Evolutionary conservation across 2,888 invertebrate genomes (phyloP), one percentile per base, ranked within the genome.

Genomic region (Xestoiulus laeticollis): DNA sequence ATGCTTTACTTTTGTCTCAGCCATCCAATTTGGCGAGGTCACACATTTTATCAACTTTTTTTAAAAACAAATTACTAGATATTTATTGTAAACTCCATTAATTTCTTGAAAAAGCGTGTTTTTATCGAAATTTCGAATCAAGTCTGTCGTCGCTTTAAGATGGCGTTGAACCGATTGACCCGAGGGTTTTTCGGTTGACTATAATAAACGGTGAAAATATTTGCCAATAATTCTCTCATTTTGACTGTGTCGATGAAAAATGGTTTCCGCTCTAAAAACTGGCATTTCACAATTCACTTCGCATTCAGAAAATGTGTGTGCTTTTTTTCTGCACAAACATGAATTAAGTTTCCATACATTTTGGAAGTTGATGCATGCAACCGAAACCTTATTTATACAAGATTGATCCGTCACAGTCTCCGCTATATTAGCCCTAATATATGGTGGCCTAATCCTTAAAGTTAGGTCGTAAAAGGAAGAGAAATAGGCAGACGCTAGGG

Each of bases 171-270:
- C 2, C 53, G 53, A 59, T n/a, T 12, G 53, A n/a, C 53, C 53
- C n/a, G 12, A 14, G 48, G n/a, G 16, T 12, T 19, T 12, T 59
- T 59, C 12, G 2, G 2, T 3, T 10, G 53, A 19, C 53, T n/a
- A n/a, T 59, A 59, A 43, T 8, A 43, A 43, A 59, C 1, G 16
- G 53, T 5, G 16, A 19, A 59, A 59, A 59, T 59, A n/a, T 59
- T 59, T 59, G 53, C 53, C 53, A 59, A 59, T 59, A 59, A 59
- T 59, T 59, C n/a, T 59, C 53, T 59, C 53, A 59, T 59, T 59
- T 59, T n/a, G 53, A 5, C n/a, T 59, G n/a, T 19, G n/a, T n/a
- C n/a, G 53, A n/a, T 59, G 53, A 59, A 59, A 59, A 59, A 59
- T 59, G 53, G 53, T 16, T 59, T 59, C 53, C 53, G 53, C 53